Evolutionary conservation across 2,797 vertebrate species (phyloP).

Genomic region (Podargus strigoides): DNA sequence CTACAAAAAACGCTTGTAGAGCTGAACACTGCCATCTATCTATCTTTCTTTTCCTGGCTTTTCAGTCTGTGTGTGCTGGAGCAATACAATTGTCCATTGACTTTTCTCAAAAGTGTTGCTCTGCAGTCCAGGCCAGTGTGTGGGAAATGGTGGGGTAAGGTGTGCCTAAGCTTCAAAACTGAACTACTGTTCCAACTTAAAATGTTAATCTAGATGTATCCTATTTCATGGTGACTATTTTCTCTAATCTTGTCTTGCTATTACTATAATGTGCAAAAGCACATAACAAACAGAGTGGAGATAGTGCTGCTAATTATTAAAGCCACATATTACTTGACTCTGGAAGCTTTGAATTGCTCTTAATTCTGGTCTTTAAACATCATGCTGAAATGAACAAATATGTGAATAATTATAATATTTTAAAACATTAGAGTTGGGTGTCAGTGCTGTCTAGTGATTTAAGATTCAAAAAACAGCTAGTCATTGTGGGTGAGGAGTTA

Average conservation of each 20-base stretch:
- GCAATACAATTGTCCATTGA: background rate
- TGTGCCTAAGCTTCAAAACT: background rate
- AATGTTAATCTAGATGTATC: background rate
- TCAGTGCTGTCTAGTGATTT: background rate
- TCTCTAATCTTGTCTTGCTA: background rate
- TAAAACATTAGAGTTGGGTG: background rate
- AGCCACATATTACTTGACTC: background rate
- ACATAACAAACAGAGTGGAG: background rate
- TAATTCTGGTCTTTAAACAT: background rate
- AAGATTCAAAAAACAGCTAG: background rate
- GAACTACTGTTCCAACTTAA: background rate
- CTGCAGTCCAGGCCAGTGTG: background rate
- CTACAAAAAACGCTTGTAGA: background rate
- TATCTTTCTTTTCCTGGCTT: background rate
- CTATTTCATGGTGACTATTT: background rate
- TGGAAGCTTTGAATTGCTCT: background rate
- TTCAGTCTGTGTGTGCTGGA: background rate
- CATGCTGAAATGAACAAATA: background rate
- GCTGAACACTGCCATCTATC: slow-evolving; percentile 20
- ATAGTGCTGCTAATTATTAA: background rate
- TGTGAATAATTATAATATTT: background rate
- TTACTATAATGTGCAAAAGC: background rate
- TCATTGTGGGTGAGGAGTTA: background rate
- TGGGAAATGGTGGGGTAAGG: background rate
- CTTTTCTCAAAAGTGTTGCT: background rate